Evolutionary conservation across 1,140 invertebrate genomes (phyloP).

Genomic region (Drosophila virilis): DNA sequence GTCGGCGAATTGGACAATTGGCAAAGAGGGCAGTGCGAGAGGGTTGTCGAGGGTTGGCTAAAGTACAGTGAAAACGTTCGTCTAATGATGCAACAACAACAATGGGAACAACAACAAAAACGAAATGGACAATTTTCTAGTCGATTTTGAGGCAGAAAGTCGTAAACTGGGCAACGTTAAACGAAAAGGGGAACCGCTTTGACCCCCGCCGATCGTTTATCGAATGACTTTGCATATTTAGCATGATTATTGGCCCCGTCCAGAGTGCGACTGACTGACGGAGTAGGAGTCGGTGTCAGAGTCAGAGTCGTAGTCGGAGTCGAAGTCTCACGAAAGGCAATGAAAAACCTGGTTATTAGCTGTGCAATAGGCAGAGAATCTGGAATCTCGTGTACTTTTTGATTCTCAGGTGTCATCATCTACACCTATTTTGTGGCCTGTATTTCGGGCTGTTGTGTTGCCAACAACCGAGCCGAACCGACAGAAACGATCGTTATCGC

Average conservation of each 20-base stretch:
- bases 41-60: constrained; percentile 18
- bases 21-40: constrained; percentile 13
- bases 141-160: constrained; percentile 45
- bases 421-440: constrained; percentile 65
- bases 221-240: constrained; percentile 83
- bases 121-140: constrained; percentile 65
- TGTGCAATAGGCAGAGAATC: constrained; percentile 43
- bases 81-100: constrained; percentile 50
- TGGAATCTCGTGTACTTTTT: constrained; percentile 58
- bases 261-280: constrained; percentile 4
- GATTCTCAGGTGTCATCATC: constrained; percentile 84
- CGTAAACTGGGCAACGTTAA: constrained; percentile 24
- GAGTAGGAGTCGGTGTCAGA: constrained; percentile 29
- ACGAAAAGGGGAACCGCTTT: constrained; percentile 53
- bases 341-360: constrained; percentile 76
- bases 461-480: constrained; percentile 40
- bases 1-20: constrained; percentile 58
- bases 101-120: constrained; percentile 22
- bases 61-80: constrained; percentile 34
- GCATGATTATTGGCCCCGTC: constrained; percentile 72
- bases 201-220: constrained; percentile 78
- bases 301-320: constrained; percentile 14
- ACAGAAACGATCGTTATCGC: constrained; percentile 66
- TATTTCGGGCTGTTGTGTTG: constrained; percentile 39
- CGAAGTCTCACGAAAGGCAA: constrained; percentile 60